Percentiles rank a stretch among this genome's conserved stretches.
phyloP scores from a whole-genome alignment of 1,140 invertebrate genomes.

The Drosophila ficusphila region DNA sequence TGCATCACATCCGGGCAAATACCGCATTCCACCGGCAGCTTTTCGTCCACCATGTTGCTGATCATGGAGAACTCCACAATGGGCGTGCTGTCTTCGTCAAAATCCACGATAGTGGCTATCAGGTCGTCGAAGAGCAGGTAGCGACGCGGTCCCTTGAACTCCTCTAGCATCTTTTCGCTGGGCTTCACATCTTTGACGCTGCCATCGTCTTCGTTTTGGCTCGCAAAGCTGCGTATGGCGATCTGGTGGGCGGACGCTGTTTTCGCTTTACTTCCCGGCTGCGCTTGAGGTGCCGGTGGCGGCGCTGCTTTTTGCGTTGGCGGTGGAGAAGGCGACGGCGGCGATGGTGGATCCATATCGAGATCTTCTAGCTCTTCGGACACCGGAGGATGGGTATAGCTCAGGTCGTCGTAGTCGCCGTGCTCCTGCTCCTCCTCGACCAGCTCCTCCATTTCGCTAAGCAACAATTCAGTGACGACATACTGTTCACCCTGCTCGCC shows the following conservation, averaged over 20 bases:
- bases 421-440: slow-evolving; percentile 53
- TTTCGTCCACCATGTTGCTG: slow-evolving; percentile 51
- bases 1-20: slow-evolving; percentile 80
- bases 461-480: slow-evolving; percentile 30
- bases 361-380: slow-evolving; percentile 9
- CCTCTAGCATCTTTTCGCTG: slow-evolving; percentile 65
- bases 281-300: neutral
- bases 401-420: slow-evolving; percentile 19
- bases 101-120: slow-evolving; percentile 76
- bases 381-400: slow-evolving; percentile 1
- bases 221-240: neutral
- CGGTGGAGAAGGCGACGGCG: neutral
- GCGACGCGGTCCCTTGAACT: slow-evolving; percentile 63
- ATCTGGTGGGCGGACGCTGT: neutral
- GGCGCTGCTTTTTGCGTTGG: neutral
- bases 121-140: slow-evolving; percentile 78
- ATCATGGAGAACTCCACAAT: slow-evolving; percentile 79
- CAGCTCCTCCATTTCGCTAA: slow-evolving; percentile 45
- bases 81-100: slow-evolving; percentile 68
- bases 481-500: slow-evolving; percentile 19
- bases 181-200: slow-evolving; percentile 26
- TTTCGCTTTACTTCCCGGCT: neutral
- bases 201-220: slow-evolving; percentile 27
- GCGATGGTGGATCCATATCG: neutral
- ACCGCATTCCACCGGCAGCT: slow-evolving; percentile 74